Evolutionary conservation across 2,113 vertebrate species (phyloP).

Genomic region (Dolichallabes microphthalmus): DNA sequence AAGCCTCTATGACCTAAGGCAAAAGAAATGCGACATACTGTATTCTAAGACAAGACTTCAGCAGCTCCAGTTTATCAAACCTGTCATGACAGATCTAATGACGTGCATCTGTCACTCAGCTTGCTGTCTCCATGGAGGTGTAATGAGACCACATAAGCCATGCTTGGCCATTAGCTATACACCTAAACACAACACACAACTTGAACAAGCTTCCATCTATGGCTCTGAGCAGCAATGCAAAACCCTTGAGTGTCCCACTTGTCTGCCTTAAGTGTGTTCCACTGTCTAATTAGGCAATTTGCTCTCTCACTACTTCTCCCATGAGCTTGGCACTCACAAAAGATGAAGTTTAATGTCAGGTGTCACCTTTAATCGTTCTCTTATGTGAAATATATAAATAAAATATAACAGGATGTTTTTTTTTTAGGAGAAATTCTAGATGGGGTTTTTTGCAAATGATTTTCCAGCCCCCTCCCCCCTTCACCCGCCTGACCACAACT

Average conservation of each 20-base stretch:
- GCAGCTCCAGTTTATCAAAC: slow-evolving; percentile 15
- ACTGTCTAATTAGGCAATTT: slow-evolving; percentile 57
- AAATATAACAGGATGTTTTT: background rate
- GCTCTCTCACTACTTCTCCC: slow-evolving; percentile 35
- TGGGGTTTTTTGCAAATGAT: slow-evolving; percentile 29
- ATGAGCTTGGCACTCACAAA: slow-evolving; percentile 38
- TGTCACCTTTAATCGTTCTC: slow-evolving; percentile 47
- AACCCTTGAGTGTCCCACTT: slow-evolving; percentile 40
- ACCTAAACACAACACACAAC: slow-evolving; percentile 34
- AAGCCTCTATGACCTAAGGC: background rate
- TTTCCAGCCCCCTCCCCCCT: background rate
- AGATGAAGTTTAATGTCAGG: slow-evolving; percentile 56
- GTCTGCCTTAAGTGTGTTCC: slow-evolving; percentile 44
- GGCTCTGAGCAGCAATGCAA: slow-evolving; percentile 37
- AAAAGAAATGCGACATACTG: background rate
- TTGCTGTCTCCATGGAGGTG: slow-evolving; percentile 15
- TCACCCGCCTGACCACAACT: background rate
- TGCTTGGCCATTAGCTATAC: slow-evolving; percentile 33
- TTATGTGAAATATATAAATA: slow-evolving; percentile 33
- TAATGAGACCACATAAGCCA: slow-evolving; percentile 42
- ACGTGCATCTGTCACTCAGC: slow-evolving; percentile 33
- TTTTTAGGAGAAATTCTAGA: background rate
- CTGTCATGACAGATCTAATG: slow-evolving; percentile 19
- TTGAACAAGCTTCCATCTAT: slow-evolving; percentile 29
- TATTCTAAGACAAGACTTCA: background rate